Conservation (phyloP, 1,140 invertebrate species). For the Dryas iulia region DNA sequence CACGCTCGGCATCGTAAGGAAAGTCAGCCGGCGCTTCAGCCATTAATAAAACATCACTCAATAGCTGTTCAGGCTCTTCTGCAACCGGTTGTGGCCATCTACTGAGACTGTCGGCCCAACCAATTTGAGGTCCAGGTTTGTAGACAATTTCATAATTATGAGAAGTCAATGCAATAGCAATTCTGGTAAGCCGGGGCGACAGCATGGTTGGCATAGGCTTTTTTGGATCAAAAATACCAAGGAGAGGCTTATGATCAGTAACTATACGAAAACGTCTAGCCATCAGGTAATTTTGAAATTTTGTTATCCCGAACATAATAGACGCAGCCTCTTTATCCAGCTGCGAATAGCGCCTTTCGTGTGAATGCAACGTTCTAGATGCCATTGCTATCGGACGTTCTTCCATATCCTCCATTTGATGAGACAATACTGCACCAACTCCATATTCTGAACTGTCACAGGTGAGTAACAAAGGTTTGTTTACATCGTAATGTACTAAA, state of each 20-base stretch:
- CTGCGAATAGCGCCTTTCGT: constrained; percentile 35
- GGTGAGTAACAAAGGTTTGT: constrained; percentile 39
- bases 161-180: constrained; percentile 4
- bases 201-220: constrained; percentile 1
- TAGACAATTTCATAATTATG: constrained; percentile 3
- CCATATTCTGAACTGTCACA: constrained; percentile 56
- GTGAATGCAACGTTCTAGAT: constrained; percentile 35
- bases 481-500: constrained; percentile 49
- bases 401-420: constrained; percentile 49
- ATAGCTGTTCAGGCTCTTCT: constrained; percentile 26
- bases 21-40: constrained; percentile 34
- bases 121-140: constrained; percentile 1
- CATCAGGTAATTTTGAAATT: no score
- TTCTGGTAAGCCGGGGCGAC: background rate
- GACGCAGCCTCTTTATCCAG: no score
- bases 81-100: constrained; percentile 40
- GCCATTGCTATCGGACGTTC: no score
- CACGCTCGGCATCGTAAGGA: constrained; percentile 31
- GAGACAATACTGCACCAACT: constrained; percentile 63
- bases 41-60: constrained; percentile 33
- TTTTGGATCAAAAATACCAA: no score
- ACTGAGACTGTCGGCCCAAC: constrained; percentile 1
- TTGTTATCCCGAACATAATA: no score
- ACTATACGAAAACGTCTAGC: no score
- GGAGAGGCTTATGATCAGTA: no score